A percentile compares a stretch with the other conserved stretches of the same genome.
These are phyloP conservation scores for Melospiza georgiana DNA, from an alignment of 2,113 vertebrate genomes.

Conservation along the genomic window DNA sequence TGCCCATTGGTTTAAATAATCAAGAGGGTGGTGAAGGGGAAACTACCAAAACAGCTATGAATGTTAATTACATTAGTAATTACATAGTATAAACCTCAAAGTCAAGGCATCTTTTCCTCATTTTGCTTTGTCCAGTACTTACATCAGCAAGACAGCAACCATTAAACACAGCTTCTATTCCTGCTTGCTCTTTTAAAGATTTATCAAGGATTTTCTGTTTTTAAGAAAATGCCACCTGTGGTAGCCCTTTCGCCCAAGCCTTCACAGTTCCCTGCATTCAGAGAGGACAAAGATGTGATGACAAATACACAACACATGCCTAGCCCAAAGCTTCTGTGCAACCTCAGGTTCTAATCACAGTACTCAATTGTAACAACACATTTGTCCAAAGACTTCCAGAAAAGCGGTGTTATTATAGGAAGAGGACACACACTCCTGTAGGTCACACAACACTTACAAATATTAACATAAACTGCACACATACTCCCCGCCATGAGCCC, in stretches of 20 bases:
- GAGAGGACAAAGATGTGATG: background rate
- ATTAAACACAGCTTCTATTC: background rate
- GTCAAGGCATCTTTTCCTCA: background rate
- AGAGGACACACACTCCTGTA: background rate
- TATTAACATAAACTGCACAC: background rate
- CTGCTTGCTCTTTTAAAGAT: background rate
- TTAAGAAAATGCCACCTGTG: background rate
- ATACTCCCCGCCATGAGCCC: fast-evolving
- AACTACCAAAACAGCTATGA: background rate
- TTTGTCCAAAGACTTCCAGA: background rate
- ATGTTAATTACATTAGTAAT: background rate
- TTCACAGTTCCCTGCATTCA: background rate
- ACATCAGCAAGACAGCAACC: background rate
- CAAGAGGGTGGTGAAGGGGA: background rate
- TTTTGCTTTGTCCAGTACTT: background rate
- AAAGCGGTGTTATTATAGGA: background rate
- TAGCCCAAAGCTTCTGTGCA: background rate
- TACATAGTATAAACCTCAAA: background rate
- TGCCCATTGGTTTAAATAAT: background rate
- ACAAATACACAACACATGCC: background rate
- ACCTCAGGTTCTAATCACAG: background rate
- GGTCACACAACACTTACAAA: background rate
- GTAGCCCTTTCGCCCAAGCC: fast-evolving
- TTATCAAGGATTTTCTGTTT: background rate
- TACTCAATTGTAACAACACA: background rate